Conservation (phyloP, 2,888 invertebrate species). For the Pyrrhia umbra region DNA sequence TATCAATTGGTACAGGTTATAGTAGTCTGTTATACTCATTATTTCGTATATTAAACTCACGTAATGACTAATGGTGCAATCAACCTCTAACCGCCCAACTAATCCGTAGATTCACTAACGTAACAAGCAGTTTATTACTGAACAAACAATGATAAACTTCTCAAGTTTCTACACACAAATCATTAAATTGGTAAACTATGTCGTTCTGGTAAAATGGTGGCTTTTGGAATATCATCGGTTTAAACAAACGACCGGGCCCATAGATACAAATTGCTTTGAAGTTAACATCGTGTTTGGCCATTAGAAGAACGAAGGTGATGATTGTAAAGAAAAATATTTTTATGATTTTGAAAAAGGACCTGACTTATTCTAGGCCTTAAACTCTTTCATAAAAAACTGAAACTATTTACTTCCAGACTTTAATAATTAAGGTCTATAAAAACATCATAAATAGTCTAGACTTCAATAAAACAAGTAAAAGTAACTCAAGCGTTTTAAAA, state of each 20-base stretch:
- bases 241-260: conserved; percentile 65
- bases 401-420: too few relatives aligned
- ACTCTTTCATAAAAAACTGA: too few relatives aligned
- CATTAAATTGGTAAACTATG: conserved; percentile 46
- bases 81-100: conserved; percentile 7
- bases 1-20: too few relatives aligned
- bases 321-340: background rate
- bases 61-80: conserved; percentile 26
- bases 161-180: conserved; percentile 46
- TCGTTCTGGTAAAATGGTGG: conserved; percentile 35
- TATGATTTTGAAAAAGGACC: too few relatives aligned
- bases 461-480: too few relatives aligned
- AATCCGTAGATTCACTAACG: conserved; percentile 28
- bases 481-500: too few relatives aligned
- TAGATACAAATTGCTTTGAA: conserved; percentile 55
- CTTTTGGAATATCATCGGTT: conserved; percentile 66
- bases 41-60: background rate
- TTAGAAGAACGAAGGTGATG: background rate
- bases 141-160: conserved; percentile 35
- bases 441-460: too few relatives aligned
- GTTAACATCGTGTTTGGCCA: conserved; percentile 42
- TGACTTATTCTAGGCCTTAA: too few relatives aligned
- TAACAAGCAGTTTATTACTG: conserved; percentile 41
- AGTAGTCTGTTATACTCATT: too few relatives aligned
- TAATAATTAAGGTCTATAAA: too few relatives aligned